Percentiles rank a stretch among this genome's conserved stretches.
phyloP scores from a whole-genome alignment of 2,888 invertebrate genomes.

The Tachina lurida region DNA sequence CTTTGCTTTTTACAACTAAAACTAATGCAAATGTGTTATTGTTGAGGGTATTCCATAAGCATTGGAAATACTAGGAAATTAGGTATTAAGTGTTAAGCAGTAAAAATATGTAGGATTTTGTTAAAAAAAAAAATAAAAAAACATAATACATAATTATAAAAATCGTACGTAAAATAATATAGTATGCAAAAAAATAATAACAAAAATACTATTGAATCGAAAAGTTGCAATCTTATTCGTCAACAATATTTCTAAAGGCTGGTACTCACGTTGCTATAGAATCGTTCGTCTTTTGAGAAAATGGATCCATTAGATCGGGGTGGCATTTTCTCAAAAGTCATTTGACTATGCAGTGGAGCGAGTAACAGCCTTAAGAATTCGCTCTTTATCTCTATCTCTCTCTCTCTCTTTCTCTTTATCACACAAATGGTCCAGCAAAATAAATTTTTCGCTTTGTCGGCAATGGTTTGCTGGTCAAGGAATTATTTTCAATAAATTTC shows the following conservation, averaged over 20 bases:
- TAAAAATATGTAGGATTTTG: constrained; percentile 34
- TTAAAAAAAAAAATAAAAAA: constrained; percentile 10
- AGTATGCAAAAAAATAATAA: constrained; percentile 10
- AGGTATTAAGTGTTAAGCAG: constrained; percentile 11
- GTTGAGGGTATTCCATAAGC: constrained; percentile 59
- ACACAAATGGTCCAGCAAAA: constrained; percentile 82
- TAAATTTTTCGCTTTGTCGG: constrained; percentile 82
- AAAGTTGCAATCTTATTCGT: not conserved
- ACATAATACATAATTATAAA: not conserved
- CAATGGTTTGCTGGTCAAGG: constrained; percentile 79
- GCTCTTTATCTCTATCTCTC: not conserved
- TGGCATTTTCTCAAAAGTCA: no score
- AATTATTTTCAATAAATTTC: constrained; percentile 79
- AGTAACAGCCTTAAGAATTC: no score
- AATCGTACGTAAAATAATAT: no score
- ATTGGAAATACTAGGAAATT: constrained; percentile 63
- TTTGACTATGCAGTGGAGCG: no score
- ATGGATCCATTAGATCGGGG: no score
- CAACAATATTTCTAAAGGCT: no score
- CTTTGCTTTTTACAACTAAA: constrained; percentile 36
- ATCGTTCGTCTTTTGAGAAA: no score
- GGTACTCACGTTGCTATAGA: not conserved
- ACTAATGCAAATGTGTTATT: constrained; percentile 7
- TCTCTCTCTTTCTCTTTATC: constrained; percentile 67
- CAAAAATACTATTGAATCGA: constrained; percentile 47